Percentiles rank a stretch among this genome's conserved stretches.
Evolutionary conservation across 2,113 vertebrate genomes (phyloP).

Genomic region (Perccottus glenii): DNA sequence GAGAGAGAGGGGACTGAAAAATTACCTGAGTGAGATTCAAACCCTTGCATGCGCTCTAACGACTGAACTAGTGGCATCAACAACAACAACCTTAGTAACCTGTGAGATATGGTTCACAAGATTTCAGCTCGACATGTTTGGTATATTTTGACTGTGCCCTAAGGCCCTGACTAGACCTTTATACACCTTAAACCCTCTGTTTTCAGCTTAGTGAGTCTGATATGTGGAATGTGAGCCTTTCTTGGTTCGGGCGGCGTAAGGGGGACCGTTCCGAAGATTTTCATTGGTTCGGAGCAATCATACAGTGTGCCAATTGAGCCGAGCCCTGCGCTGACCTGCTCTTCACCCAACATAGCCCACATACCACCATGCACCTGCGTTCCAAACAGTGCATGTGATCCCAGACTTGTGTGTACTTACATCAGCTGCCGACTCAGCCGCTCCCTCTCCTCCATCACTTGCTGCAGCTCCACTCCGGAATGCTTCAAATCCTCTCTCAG

Average conservation of each 20-base stretch:
- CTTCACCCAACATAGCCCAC: conserved; percentile 55
- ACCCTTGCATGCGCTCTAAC: no score
- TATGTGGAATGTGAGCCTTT: conserved; percentile 51
- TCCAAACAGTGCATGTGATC: conserved; percentile 32
- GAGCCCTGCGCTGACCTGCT: conserved; percentile 55
- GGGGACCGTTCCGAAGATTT: conserved; percentile 11
- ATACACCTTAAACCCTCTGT: conserved; percentile 39
- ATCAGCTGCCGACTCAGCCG: conserved; percentile 77
- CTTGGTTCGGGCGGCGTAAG: conserved; percentile 49
- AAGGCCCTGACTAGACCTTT: conserved; percentile 50
- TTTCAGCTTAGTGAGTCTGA: conserved; percentile 42
- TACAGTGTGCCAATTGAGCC: conserved; percentile 16
- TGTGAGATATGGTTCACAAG: no score
- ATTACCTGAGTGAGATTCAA: no score
- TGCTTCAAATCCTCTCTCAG: conserved; percentile 79
- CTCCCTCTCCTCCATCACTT: conserved; percentile 74
- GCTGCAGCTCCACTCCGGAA: conserved; percentile 77
- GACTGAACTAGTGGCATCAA: no score
- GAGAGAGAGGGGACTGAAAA: no score
- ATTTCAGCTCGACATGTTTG: no score
- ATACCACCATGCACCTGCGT: conserved; percentile 62
- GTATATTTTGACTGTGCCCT: conserved; percentile 7
- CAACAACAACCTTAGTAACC: no score
- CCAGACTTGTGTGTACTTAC: conserved; percentile 71
- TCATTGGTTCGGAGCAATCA: conserved; percentile 48